phyloP scores from a whole-genome alignment of 1,140 invertebrate genomes.

The Palaemon carinicauda region DNA sequence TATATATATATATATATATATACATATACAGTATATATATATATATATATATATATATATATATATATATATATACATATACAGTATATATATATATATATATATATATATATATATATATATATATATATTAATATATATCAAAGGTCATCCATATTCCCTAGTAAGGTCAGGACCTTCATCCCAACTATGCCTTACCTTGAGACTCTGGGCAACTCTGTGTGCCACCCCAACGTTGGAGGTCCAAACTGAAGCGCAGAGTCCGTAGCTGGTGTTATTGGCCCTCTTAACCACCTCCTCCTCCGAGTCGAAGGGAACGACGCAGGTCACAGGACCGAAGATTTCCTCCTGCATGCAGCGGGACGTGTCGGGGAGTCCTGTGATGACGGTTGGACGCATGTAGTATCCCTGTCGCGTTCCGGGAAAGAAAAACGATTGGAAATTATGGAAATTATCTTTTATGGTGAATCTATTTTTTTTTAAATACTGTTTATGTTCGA shows the following conservation, averaged over 20 bases:
- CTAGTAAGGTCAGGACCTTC: neutral
- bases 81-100: too few species aligned
- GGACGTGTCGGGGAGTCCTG: constrained; percentile 65
- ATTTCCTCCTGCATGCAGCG: constrained; percentile 72
- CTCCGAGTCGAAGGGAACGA: constrained; percentile 69
- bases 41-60: neutral
- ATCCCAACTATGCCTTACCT: constrained; percentile 58
- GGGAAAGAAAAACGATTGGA: neutral
- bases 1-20: too few species aligned
- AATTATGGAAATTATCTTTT: too few species aligned
- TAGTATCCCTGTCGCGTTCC: constrained; percentile 68
- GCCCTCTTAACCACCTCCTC: constrained; percentile 68
- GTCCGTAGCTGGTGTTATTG: constrained; percentile 68
- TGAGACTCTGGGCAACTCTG: constrained; percentile 66
- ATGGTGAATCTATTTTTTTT: too few species aligned
- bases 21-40: too few species aligned
- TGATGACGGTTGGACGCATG: constrained; percentile 69
- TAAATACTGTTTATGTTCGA: too few species aligned
- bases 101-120: neutral
- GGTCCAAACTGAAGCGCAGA: constrained; percentile 70
- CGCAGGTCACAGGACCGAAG: constrained; percentile 71
- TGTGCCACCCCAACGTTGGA: constrained; percentile 66
- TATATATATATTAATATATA: neutral
- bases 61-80: neutral
- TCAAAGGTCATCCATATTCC: neutral